phyloP scores from a whole-genome alignment of 1,140 invertebrate species.

The Drosophila dunni region DNA sequence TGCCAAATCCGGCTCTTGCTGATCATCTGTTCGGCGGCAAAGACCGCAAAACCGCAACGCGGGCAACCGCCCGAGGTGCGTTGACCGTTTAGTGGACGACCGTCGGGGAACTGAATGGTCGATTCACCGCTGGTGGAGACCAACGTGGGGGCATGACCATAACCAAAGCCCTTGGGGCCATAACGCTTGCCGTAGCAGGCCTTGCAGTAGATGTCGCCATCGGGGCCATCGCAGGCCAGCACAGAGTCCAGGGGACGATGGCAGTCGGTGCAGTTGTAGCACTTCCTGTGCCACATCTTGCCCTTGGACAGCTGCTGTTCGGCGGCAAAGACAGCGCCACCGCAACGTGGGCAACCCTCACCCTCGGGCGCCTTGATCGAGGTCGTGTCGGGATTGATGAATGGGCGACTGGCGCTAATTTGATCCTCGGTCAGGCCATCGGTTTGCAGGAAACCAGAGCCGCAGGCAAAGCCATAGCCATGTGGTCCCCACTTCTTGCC shows the following conservation, averaged over 20 bases:
- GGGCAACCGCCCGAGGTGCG: slow-evolving; percentile 89
- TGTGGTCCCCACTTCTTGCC: slow-evolving; percentile 97
- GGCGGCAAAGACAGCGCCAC: slow-evolving; percentile 96
- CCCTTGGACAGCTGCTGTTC: slow-evolving; percentile 97
- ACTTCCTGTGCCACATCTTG: slow-evolving; percentile 97
- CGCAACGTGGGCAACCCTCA: slow-evolving; percentile 95
- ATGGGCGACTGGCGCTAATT: slow-evolving; percentile 90
- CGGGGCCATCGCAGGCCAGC: slow-evolving; percentile 94
- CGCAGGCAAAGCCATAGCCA: slow-evolving; percentile 97
- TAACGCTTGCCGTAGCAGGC: slow-evolving; percentile 95
- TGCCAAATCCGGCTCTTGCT: slow-evolving; percentile 97
- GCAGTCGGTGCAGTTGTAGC: slow-evolving; percentile 96
- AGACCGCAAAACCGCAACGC: slow-evolving; percentile 94
- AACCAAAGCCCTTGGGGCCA: slow-evolving; percentile 96
- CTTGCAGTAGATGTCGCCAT: slow-evolving; percentile 94
- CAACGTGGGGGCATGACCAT: slow-evolving; percentile 93
- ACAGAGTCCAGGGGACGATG: slow-evolving; percentile 97
- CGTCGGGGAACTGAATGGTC: slow-evolving; percentile 88
- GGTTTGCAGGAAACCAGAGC: slow-evolving; percentile 96
- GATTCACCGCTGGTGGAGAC: slow-evolving; percentile 91
- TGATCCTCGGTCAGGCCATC: slow-evolving; percentile 94
- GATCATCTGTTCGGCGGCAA: slow-evolving; percentile 97
- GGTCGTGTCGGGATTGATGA: slow-evolving; percentile 93
- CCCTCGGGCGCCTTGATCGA: slow-evolving; percentile 94
- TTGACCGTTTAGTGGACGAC: slow-evolving; percentile 86